Evolutionary conservation across 2,113 vertebrate species (phyloP).

Genomic region (Anoura caudifer): DNA sequence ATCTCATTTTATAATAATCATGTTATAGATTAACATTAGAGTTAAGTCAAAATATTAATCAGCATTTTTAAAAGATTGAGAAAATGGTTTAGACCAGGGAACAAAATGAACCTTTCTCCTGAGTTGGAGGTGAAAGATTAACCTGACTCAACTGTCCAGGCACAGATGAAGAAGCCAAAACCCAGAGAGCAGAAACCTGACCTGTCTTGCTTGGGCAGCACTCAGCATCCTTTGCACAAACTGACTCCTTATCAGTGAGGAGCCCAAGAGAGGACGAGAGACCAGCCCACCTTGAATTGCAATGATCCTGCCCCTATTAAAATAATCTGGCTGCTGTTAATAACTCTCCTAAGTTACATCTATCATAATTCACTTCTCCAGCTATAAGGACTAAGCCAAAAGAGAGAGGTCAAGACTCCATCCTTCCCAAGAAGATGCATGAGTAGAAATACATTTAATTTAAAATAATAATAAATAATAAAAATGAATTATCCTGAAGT

Average conservation of each 20-base stretch:
- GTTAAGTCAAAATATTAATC: neutral
- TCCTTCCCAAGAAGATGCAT: neutral
- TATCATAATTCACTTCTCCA: neutral
- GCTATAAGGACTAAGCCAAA: neutral
- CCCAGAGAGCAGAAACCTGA: neutral
- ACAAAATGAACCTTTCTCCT: neutral
- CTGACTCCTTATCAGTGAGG: neutral
- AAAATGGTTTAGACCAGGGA: neutral
- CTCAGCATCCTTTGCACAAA: neutral
- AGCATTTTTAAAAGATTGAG: neutral
- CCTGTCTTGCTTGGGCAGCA: neutral
- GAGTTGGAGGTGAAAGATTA: neutral
- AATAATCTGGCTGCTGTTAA: neutral
- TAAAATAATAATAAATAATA: constrained; percentile 27
- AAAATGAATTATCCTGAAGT: neutral
- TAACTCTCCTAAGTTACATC: neutral
- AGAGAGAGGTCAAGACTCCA: neutral
- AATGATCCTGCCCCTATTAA: neutral
- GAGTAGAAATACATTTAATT: constrained; percentile 23
- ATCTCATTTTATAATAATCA: constrained; percentile 7
- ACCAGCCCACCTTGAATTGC: neutral
- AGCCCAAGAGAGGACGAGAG: neutral
- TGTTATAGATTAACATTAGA: neutral
- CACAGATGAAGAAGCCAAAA: neutral
- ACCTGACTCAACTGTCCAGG: neutral